Evolutionary conservation across 2,888 invertebrate genomes (phyloP), one percentile per base, ranked within the genome.

Genomic region (Tetragnatha montana): DNA sequence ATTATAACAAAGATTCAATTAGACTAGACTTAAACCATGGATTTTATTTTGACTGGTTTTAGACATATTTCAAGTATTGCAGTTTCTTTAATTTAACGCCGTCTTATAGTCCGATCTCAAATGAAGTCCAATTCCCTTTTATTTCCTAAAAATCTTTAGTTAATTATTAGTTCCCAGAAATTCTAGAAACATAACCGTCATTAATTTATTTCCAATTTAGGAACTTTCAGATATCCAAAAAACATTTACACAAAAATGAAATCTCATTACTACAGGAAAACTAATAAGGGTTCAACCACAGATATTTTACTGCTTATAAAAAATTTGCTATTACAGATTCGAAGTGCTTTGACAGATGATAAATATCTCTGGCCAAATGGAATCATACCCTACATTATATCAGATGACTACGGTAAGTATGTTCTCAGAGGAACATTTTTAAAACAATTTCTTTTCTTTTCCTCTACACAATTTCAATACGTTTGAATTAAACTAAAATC

Each of bases 391-490:
- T 74, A 74, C 35, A 4, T 74, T 12, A 8, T 74, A 74, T 74
- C 74, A 74, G 35, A 74, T 35, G 74, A 74, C 17, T 74, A 74
- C 10, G 74, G 74, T 74, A 35, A 74, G 35, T 74, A 60, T 6
- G 35, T 1, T 2, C 35, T 35, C 35, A 4, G 4, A 35, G 4
- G 35, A 35, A 35, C 35, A 35, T 35, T 35, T 35, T 35, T 35
- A 35, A 2, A 2, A 35, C 4, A n/a, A 1, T 35, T 35, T 35
- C 35, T 35, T 35, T 35, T 4, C 35, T 35, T 35, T 35, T n/a
- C n/a, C 35, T 35, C 35, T 35, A n/a, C 35, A 35, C 35, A 35
- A 4, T 35, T 35, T 35, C 35, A 35, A 35, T 35, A 1, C 1
- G 35, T 35, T 35, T 35, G 35, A 35, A 35, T 35, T 35, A 2